Percentiles rank a stretch among this genome's conserved stretches.
phyloP scores from a whole-genome alignment of 2,797 vertebrate genomes.

The Mormyrops attenuatus region DNA sequence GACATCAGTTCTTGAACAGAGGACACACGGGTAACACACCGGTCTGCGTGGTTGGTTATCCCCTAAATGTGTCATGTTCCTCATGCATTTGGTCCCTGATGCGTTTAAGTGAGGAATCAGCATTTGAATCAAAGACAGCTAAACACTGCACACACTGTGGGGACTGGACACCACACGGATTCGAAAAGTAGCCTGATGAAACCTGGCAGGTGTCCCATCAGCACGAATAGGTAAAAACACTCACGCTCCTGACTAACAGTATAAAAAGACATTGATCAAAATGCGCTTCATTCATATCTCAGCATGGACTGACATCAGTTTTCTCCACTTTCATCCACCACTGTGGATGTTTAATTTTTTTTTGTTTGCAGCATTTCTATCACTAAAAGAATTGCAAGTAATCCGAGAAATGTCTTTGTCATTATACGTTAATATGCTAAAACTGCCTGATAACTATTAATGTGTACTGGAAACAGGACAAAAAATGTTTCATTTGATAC shows the following conservation, averaged over 20 bases:
- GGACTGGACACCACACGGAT: not conserved
- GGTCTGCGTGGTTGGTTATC: not conserved
- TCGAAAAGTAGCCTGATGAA: not conserved
- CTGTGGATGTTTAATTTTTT: slow-evolving; percentile 15
- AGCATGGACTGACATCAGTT: slow-evolving; percentile 22
- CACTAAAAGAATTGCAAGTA: slow-evolving; percentile 19
- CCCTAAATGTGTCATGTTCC: not conserved
- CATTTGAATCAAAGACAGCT: not conserved
- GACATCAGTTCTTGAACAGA: not conserved
- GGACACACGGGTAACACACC: not conserved
- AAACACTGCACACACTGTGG: not conserved
- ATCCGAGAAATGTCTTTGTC: slow-evolving; percentile 13
- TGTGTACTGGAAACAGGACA: slow-evolving; percentile 26
- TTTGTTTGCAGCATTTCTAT: slow-evolving; percentile 12
- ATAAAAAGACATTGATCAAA: slow-evolving; percentile 30
- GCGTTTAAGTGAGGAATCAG: not conserved
- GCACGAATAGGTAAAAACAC: slow-evolving; percentile 13
- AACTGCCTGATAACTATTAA: slow-evolving; percentile 25
- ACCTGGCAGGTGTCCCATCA: not conserved
- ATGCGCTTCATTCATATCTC: slow-evolving; percentile 26
- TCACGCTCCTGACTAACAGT: slow-evolving; percentile 25
- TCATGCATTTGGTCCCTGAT: slow-evolving; percentile 4
- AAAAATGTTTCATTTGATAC: slow-evolving; percentile 22
- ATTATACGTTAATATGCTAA: slow-evolving; percentile 33
- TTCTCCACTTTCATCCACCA: slow-evolving; percentile 25